Conservation (phyloP, 2,113 vertebrate species). For the Spilogale gracilis region DNA sequence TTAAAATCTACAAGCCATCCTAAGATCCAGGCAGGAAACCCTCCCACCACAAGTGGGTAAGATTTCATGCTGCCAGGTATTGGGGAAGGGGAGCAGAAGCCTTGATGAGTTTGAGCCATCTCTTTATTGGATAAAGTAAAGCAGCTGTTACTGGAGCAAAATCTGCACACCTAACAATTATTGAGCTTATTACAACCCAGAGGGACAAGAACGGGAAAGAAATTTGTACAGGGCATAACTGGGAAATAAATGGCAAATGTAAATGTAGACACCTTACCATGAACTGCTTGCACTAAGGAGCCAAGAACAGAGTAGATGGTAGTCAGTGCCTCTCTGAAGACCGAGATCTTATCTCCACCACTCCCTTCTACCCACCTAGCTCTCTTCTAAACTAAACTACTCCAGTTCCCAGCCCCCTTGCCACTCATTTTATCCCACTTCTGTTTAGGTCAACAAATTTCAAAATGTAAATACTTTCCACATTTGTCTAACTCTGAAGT, state of each 20-base stretch:
- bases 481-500: conserved; percentile 38
- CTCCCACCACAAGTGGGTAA: background rate
- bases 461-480: conserved; percentile 49
- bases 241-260: conserved; percentile 4
- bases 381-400: conserved; percentile 43
- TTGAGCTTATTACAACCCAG: background rate
- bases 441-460: background rate
- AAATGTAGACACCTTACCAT: background rate
- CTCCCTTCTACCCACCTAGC: background rate
- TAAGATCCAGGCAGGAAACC: background rate
- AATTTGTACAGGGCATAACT: background rate
- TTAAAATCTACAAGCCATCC: background rate
- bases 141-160: background rate
- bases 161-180: background rate
- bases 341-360: background rate
- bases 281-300: background rate
- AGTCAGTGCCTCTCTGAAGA: conserved; percentile 31
- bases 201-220: background rate
- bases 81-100: background rate
- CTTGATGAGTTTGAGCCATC: background rate
- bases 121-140: conserved; percentile 36
- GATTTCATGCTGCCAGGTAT: background rate
- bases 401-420: background rate
- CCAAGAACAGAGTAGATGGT: background rate
- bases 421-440: background rate